A percentile compares a stretch with the other conserved stretches of the same genome.
These are phyloP conservation scores for Aplochiton taeniatus DNA, from an alignment of 2,797 vertebrate species.

Conservation along the genomic window DNA sequence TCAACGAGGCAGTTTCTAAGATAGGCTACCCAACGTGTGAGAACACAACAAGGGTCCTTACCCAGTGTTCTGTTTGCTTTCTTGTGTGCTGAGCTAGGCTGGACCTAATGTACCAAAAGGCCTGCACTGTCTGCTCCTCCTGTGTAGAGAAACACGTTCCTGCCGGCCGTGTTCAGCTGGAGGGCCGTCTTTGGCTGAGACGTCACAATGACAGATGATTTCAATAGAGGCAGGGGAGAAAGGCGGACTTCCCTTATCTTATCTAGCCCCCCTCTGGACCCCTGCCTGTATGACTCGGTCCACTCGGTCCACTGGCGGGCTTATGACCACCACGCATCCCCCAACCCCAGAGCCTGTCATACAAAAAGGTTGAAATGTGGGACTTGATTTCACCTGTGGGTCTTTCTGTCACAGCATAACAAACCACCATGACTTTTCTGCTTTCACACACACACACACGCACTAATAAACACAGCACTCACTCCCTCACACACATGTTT, in stretches of 20 bases:
- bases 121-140: conserved; percentile 31
- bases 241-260: conserved; percentile 8
- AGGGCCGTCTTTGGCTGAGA: too few species aligned
- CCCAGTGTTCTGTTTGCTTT: too few species aligned
- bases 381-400: neutral
- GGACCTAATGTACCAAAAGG: neutral
- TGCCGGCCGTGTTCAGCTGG: conserved; percentile 26
- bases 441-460: conserved; percentile 17
- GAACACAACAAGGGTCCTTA: too few species aligned
- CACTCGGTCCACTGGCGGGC: too few species aligned
- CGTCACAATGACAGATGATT: too few species aligned
- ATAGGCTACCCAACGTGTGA: too few species aligned
- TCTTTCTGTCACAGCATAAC: conserved; percentile 27
- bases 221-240: conserved; percentile 22
- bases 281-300: too few species aligned
- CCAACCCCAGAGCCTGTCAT: conserved; percentile 17
- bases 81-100: too few species aligned
- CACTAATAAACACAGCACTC: conserved; percentile 14
- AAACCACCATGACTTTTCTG: neutral
- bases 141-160: conserved; percentile 23
- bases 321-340: too few species aligned
- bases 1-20: too few species aligned
- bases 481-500: neutral
- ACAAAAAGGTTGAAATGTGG: conserved; percentile 25
- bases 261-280: too few species aligned